A percentile compares a stretch with the other conserved stretches of the same genome.
These are phyloP conservation scores for Pangasianodon gigas DNA, from an alignment of 2,113 vertebrate species.

Conservation along the genomic window DNA sequence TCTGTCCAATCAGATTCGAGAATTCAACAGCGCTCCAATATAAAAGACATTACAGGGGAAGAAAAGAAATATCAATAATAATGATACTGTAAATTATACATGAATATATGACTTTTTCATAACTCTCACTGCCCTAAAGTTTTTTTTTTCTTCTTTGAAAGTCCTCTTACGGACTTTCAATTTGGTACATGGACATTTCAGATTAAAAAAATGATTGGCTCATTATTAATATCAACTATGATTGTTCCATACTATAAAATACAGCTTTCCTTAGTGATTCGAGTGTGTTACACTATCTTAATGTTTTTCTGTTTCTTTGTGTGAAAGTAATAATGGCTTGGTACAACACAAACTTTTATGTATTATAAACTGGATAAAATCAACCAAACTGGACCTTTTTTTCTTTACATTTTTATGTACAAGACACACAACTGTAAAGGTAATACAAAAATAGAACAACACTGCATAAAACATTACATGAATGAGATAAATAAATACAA, in stretches of 20 bases:
- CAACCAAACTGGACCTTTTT: background rate
- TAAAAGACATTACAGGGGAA: background rate
- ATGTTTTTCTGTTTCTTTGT: background rate
- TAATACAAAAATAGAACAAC: constrained; percentile 65
- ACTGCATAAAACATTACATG: constrained; percentile 60
- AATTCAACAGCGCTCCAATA: too few species aligned
- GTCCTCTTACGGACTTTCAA: background rate
- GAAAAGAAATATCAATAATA: too few species aligned
- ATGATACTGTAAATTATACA: background rate
- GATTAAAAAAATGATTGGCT: background rate
- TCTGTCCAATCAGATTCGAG: background rate
- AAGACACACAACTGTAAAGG: constrained; percentile 63
- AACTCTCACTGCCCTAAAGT: background rate
- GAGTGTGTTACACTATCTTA: background rate
- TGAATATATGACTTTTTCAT: background rate
- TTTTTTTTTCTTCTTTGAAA: background rate
- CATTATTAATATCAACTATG: background rate
- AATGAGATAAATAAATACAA: constrained; percentile 60
- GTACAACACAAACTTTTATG: background rate
- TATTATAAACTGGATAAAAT: background rate
- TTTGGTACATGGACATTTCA: background rate
- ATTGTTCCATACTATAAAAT: background rate
- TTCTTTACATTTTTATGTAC: constrained; percentile 70
- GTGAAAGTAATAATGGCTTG: background rate
- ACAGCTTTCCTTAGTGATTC: background rate